Evolutionary conservation across 1,140 invertebrate species (phyloP).

Genomic region (Neodiprion lecontei): DNA sequence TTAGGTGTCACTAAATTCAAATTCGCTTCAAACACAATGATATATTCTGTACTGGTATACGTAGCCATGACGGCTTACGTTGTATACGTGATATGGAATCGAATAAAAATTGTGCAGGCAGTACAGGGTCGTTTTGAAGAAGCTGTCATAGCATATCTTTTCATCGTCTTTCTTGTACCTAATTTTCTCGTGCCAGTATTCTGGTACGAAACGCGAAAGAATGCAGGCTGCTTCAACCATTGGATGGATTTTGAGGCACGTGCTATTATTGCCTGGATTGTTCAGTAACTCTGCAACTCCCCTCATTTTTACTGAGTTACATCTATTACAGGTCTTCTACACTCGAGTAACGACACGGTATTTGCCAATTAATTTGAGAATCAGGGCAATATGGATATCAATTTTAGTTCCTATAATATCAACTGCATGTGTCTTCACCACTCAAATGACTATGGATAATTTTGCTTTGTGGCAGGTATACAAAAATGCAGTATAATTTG

Average conservation of each 20-base stretch:
- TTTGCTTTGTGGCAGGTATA: conserved; percentile 25
- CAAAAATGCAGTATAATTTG: neutral
- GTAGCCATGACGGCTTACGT: conserved; percentile 48
- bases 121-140: conserved; percentile 72
- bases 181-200: conserved; percentile 66
- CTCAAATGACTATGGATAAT: conserved; percentile 8
- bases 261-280: neutral
- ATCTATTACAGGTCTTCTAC: conserved; percentile 7
- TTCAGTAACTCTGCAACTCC: too few species aligned
- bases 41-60: conserved; percentile 65
- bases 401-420: conserved; percentile 1
- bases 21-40: conserved; percentile 60
- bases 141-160: conserved; percentile 73
- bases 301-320: neutral
- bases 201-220: conserved; percentile 69
- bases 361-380: conserved; percentile 3
- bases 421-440: neutral
- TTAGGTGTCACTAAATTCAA: conserved; percentile 58
- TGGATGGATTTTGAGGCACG: conserved; percentile 69
- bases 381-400: neutral
- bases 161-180: conserved; percentile 71
- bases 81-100: conserved; percentile 32
- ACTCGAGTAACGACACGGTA: conserved; percentile 2
- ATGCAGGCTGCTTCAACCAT: conserved; percentile 65
- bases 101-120: conserved; percentile 30